Percentiles rank a stretch among this genome's conserved stretches.
These are phyloP conservation scores for Pseudomyrmex sp. DNA, from an alignment of 1,140 invertebrate genomes.

Conservation along the genomic window DNA sequence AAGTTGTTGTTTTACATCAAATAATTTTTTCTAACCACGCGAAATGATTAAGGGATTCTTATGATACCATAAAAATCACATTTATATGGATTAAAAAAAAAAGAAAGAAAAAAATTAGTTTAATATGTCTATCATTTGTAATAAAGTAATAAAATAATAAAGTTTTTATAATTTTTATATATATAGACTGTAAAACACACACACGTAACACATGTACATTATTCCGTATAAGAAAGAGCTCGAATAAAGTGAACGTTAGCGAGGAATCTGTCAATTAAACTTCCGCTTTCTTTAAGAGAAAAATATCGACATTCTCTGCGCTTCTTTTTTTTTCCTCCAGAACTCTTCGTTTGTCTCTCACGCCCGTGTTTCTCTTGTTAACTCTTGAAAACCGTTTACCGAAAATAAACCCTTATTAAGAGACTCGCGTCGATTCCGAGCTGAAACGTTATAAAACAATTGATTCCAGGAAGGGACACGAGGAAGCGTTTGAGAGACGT, in stretches of 20 bases:
- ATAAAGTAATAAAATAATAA: no score
- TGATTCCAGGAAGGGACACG: slow-evolving; percentile 67
- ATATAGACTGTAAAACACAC: no score
- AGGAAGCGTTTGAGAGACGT: slow-evolving; percentile 53
- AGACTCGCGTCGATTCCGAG: slow-evolving; percentile 23
- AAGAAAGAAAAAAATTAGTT: no score
- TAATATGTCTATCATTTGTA: no score
- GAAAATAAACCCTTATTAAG: slow-evolving; percentile 45
- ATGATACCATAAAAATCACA: no score
- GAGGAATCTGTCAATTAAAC: slow-evolving; percentile 1
- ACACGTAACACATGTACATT: neutral
- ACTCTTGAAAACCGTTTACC: slow-evolving; percentile 19
- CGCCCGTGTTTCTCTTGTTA: slow-evolving; percentile 43
- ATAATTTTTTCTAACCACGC: no score
- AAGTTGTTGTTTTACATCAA: neutral
- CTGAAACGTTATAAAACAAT: slow-evolving; percentile 69
- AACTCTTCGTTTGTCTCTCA: slow-evolving; percentile 14
- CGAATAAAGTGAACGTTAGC: neutral
- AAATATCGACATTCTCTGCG: neutral
- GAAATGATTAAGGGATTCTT: no score
- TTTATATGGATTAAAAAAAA: no score
- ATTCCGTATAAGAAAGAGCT: neutral
- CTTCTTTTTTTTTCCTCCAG: slow-evolving; percentile 1
- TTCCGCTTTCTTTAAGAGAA: neutral
- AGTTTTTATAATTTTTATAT: no score